Conservation (phyloP, 2,888 invertebrate genomes). For the Agrypnus murinus region DNA sequence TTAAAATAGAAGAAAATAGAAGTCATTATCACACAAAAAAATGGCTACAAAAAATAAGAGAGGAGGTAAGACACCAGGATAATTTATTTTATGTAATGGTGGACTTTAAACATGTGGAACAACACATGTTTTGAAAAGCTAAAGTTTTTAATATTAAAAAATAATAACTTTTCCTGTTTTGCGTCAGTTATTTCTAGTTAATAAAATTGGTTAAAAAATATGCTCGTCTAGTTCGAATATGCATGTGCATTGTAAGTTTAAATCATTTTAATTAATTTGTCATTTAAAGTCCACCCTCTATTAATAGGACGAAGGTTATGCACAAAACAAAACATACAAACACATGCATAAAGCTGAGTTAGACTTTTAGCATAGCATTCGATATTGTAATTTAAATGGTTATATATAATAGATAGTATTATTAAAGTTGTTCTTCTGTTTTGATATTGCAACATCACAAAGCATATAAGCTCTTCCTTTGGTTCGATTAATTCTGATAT, state of each 20-base stretch:
- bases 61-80: conserved; percentile 24
- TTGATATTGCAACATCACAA: no score
- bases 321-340: conserved; percentile 47
- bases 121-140: conserved; percentile 68
- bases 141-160: conserved; percentile 32
- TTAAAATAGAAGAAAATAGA: conserved; percentile 44
- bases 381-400: no score
- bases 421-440: no score
- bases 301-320: conserved; percentile 54
- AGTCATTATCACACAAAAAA: conserved; percentile 35
- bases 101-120: conserved; percentile 71
- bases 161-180: no score
- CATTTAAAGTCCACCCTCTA: conserved; percentile 74
- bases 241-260: conserved; percentile 60
- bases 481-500: no score
- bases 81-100: conserved; percentile 61
- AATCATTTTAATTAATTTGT: conserved; percentile 56
- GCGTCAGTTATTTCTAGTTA: conserved; percentile 15
- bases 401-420: no score
- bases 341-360: conserved; percentile 40
- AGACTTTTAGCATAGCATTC: no score
- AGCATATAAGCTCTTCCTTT: no score
- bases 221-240: conserved; percentile 29
- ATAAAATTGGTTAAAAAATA: conserved; percentile 27
- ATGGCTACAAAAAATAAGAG: conserved; percentile 34